Conservation (phyloP, 2,888 invertebrate genomes). For the Himalopsyche japonica region DNA sequence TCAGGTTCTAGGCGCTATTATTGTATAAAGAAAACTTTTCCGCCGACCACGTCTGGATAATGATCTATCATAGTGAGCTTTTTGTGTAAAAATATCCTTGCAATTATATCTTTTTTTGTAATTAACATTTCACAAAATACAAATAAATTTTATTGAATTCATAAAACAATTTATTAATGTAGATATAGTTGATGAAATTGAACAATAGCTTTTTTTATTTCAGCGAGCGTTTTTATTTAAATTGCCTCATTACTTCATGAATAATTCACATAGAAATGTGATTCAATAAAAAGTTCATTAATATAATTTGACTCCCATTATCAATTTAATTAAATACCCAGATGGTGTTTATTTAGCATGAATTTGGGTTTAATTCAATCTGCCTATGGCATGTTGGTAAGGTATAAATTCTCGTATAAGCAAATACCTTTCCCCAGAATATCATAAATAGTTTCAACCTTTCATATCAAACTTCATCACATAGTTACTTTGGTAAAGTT, state of each 20-base stretch:
- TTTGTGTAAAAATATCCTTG: too few species aligned
- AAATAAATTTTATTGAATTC: too few species aligned
- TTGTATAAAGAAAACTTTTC: too few species aligned
- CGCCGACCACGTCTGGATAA: too few species aligned
- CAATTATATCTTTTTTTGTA: too few species aligned
- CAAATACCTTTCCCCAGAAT: neutral
- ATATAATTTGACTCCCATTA: neutral
- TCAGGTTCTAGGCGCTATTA: too few species aligned
- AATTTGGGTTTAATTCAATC: neutral
- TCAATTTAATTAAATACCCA: neutral
- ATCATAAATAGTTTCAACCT: neutral
- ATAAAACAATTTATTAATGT: too few species aligned
- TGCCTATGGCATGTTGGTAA: neutral
- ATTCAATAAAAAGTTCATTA: neutral
- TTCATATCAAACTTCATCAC: neutral
- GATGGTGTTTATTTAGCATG: neutral
- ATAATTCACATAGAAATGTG: neutral
- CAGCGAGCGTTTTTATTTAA: too few species aligned
- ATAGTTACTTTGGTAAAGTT: neutral
- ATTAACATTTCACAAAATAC: too few species aligned
- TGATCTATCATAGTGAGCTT: too few species aligned
- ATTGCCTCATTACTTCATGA: neutral
- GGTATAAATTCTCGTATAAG: neutral
- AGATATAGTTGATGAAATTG: too few species aligned
- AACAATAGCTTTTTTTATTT: too few species aligned